phyloP scores from a whole-genome alignment of 2,113 vertebrate species.

The Actenoides lindsayi region DNA sequence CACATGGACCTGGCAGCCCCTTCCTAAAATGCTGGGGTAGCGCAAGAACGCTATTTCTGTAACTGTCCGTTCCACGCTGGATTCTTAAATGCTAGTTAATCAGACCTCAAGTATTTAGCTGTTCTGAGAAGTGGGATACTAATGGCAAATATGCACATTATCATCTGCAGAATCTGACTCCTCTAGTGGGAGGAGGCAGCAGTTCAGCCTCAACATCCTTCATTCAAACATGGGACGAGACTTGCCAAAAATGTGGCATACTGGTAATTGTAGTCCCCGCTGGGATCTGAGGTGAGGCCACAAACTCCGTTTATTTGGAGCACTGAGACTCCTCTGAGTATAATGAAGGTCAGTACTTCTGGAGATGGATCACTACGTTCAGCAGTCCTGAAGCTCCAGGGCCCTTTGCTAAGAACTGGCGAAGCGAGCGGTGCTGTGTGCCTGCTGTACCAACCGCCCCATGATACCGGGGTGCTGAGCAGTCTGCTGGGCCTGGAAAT shows the following conservation, averaged over 20 bases:
- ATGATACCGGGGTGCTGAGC: background rate
- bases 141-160: background rate
- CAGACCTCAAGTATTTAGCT: conserved; percentile 60
- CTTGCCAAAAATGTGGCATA: conserved; percentile 27
- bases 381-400: background rate
- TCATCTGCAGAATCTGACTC: background rate
- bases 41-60: conserved; percentile 58
- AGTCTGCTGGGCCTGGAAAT: background rate
- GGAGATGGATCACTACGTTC: background rate
- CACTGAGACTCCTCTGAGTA: background rate
- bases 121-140: conserved; percentile 22
- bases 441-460: background rate
- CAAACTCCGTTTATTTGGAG: conserved; percentile 9
- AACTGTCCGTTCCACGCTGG: conserved; percentile 20
- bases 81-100: conserved; percentile 57
- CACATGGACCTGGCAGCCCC: conserved; percentile 23
- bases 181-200: conserved; percentile 18
- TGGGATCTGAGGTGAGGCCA: conserved; percentile 39
- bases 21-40: conserved; percentile 33
- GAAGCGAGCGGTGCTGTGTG: background rate
- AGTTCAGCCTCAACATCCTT: conserved; percentile 7
- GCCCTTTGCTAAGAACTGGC: background rate
- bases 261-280: background rate
- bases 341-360: background rate
- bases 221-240: background rate